Conservation (phyloP, 1,140 invertebrate species). For the Octopus bimaculoides region DNA sequence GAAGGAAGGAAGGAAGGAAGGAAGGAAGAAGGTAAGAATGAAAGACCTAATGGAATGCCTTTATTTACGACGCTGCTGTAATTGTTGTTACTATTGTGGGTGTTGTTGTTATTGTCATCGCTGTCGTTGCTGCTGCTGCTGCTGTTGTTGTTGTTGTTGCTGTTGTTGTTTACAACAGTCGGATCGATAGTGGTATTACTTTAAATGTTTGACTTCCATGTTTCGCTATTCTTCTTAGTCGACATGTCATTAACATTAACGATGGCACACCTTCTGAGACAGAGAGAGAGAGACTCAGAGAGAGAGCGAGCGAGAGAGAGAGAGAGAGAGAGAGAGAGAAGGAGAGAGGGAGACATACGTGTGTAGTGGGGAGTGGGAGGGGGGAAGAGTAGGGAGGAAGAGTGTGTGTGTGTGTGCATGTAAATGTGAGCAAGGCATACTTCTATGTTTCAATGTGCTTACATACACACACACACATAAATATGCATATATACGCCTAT, state of each 20-base stretch:
- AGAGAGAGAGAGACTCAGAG: not conserved
- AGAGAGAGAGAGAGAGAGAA: not conserved
- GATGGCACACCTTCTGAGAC: not conserved
- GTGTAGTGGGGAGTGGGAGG: not conserved
- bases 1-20: too few relatives aligned
- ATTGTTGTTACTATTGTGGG: too few relatives aligned
- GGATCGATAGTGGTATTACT: not conserved
- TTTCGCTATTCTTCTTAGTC: not conserved
- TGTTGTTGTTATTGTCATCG: not conserved
- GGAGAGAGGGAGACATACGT: not conserved
- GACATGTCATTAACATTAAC: not conserved
- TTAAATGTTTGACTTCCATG: too few relatives aligned
- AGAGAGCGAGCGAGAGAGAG: not conserved
- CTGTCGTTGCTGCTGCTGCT: not conserved
- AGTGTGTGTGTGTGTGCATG: not conserved
- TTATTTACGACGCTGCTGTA: too few relatives aligned
- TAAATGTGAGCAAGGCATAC: not conserved
- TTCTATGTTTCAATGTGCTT: not conserved
- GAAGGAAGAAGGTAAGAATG: too few relatives aligned
- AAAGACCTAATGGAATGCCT: too few relatives aligned
- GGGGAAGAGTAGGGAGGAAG: not conserved
- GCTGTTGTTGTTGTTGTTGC: not conserved
- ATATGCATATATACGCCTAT: not conserved
- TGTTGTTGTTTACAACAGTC: not conserved
- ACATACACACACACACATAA: not conserved